A percentile compares a stretch with the other conserved stretches of the same genome.
Conservation (phyloP, 2,888 invertebrate species). For the Conomelus anceps region DNA sequence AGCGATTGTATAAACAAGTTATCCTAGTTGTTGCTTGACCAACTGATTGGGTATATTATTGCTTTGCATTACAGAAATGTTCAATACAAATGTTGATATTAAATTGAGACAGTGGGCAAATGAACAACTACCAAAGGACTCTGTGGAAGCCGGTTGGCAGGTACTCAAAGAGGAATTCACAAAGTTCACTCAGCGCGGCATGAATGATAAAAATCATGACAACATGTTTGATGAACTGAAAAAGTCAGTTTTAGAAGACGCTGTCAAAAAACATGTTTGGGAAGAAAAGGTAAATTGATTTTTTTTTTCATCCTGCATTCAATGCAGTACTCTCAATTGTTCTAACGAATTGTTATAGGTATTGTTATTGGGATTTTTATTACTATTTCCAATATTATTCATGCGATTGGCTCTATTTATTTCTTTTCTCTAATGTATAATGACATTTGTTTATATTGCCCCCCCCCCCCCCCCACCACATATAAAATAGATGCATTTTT, state of each 20-base stretch:
- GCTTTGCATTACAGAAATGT: slow-evolving; percentile 53
- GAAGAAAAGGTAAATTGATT: slow-evolving; percentile 70
- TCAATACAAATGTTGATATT: slow-evolving; percentile 86
- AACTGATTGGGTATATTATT: not conserved
- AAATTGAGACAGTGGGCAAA: slow-evolving; percentile 96
- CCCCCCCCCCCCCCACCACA: too few species aligned
- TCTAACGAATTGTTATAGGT: too few species aligned
- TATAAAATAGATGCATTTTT: too few species aligned
- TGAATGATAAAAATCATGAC: slow-evolving; percentile 68
- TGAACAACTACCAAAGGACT: slow-evolving; percentile 73
- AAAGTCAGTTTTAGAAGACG: slow-evolving; percentile 77
- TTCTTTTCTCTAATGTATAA: too few species aligned
- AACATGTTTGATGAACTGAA: slow-evolving; percentile 86
- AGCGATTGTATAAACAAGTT: too few species aligned
- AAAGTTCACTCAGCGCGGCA: slow-evolving; percentile 53
- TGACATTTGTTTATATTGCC: too few species aligned
- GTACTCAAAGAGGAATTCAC: slow-evolving; percentile 69
- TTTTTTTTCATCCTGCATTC: too few species aligned
- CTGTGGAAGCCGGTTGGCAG: slow-evolving; percentile 81
- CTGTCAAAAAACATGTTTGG: slow-evolving; percentile 83
- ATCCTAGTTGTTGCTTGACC: not conserved
- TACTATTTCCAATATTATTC: too few species aligned
- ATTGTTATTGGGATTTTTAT: too few species aligned
- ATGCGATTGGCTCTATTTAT: too few species aligned
- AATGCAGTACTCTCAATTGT: too few species aligned